Percentiles rank a stretch among this genome's conserved stretches.
These are phyloP conservation scores for Mayetiola destructor DNA, from an alignment of 2,888 invertebrate genomes.

Conservation along the genomic window DNA sequence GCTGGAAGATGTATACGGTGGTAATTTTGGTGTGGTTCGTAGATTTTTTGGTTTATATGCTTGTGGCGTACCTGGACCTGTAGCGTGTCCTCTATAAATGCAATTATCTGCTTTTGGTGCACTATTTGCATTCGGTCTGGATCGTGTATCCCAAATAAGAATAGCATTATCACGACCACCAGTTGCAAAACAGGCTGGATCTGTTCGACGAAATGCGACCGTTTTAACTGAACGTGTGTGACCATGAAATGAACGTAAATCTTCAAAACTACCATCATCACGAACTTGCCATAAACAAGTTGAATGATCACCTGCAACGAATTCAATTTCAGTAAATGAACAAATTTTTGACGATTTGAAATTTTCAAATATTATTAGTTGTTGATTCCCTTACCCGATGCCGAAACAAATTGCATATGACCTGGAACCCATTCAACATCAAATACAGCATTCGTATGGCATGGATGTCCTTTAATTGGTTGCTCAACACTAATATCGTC, in stretches of 20 bases:
- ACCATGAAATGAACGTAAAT: slow-evolving; percentile 48
- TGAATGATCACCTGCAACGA: slow-evolving; percentile 57
- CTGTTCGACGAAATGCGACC: slow-evolving; percentile 54
- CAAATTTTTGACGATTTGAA: neutral
- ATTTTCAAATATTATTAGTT: neutral
- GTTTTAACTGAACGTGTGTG: slow-evolving; percentile 75
- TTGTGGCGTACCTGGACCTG: slow-evolving; percentile 37
- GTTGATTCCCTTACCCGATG: slow-evolving; percentile 46
- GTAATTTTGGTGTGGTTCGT: slow-evolving; percentile 33
- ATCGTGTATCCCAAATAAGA: slow-evolving; percentile 68
- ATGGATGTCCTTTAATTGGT: slow-evolving; percentile 39
- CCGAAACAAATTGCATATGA: slow-evolving; percentile 64
- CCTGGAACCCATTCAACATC: slow-evolving; percentile 75
- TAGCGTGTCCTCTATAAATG: slow-evolving; percentile 39
- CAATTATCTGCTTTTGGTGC: slow-evolving; percentile 50
- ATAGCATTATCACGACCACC: slow-evolving; percentile 80
- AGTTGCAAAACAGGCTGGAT: slow-evolving; percentile 66
- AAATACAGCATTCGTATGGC: slow-evolving; percentile 78
- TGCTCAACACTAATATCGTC: slow-evolving; percentile 30
- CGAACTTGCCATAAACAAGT: slow-evolving; percentile 63
- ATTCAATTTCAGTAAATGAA: neutral
- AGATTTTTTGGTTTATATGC: slow-evolving; percentile 36
- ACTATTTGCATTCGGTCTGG: slow-evolving; percentile 28
- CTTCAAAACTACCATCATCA: slow-evolving; percentile 37
- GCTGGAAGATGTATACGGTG: slow-evolving; percentile 42